Evolutionary conservation across 1,140 invertebrate species (phyloP), one percentile per base, ranked within the genome.

Genomic region (Calephelis virginiensis): DNA sequence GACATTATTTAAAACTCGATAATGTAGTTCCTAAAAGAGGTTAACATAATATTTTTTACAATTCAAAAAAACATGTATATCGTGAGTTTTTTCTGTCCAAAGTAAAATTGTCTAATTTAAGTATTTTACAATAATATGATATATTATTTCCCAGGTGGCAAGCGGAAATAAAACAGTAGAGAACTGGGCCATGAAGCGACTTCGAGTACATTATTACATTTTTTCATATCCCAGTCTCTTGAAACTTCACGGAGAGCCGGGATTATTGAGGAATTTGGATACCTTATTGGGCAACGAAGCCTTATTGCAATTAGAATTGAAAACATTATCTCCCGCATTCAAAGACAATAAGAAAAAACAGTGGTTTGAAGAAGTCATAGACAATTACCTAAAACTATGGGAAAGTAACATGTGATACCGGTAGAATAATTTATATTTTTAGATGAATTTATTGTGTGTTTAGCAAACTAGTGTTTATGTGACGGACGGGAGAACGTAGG

Each of bases 311-410:
- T 85, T 97, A 66, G 94, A 97, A 75, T 88, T 97, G 76, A 95
- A 95, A 73, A 95, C 95, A 53, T 89, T 97, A 63, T 93, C 94
- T 43, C 94, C 95, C 2, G 93, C 95, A 1, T 96, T 97, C 76
- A 95, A 95, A 68, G 94, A 97, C 70, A 91, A 89, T 5, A 86
- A 93, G 8, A 95, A 95, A 78, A 92, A 93, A 76, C 92, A 94
- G 73, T 97, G 96, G 95, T 97, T 97, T 87, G 93, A 95, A 66
- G 95, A 97, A 92, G 95, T 97, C 49, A 93, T 97, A 78, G 96
- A 97, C 85, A 97, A 97, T 92, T 95, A 96, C 89, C 93, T 96
- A 79, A 96, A 96, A 92, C 90, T 97, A 49, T 97, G 96, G 96
- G 96, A 97, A 88, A 94, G 95, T 71, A 97, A 97, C 78, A 95